Base-by-base conservation (phyloP, 2,888 invertebrate genomes). In the Cheilosia scutellata region DNA sequence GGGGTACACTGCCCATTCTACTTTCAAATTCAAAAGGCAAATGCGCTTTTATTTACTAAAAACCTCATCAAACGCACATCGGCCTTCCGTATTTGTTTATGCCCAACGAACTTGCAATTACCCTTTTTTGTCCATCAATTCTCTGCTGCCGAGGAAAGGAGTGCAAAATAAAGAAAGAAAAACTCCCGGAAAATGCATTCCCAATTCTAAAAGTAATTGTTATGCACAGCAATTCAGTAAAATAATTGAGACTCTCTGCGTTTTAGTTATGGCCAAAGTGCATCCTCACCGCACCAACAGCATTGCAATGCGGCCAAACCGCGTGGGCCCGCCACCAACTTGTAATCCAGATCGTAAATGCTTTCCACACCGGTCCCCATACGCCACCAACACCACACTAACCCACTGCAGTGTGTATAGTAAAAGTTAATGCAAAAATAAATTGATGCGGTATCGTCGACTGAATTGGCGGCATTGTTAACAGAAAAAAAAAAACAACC, bases 381-480 rank as follows among this genome's bases (percentile, higher is more conserved):
- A 16, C 58, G 20, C 51, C 66, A 29, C 27, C 58, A n/a, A 66
- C 71, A 49, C 70, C 20, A 11, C 40, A 68, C 40, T 29, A 47
- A 66, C 49, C 53, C 66, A 53, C 55, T 65, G 65, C 55, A 71
- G 71, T 53, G 37, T 4, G 37, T 37, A 37, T 11, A 44, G 58
- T 71, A 65, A 66, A 84, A 84, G 65, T 79, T 79, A 84, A 76
- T 74, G 63, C 33, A 57, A 5, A 75, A 65, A 58, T 79, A 79
- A 84, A 79, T 84, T 79, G 71, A 84, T 76, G 84, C 58, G 84
- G 84, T 84, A 79, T 76, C 70, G 84, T 71, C 60, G 71, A 76
- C 75, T 71, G 60, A 79, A 84, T 75, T 84, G 84, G 84, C 70
- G 71, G 65, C 37, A 66, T 71, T 79, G 44, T 49, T 75, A 65